phyloP scores from a whole-genome alignment of 2,797 vertebrate genomes.

The Trachops cirrhosus region DNA sequence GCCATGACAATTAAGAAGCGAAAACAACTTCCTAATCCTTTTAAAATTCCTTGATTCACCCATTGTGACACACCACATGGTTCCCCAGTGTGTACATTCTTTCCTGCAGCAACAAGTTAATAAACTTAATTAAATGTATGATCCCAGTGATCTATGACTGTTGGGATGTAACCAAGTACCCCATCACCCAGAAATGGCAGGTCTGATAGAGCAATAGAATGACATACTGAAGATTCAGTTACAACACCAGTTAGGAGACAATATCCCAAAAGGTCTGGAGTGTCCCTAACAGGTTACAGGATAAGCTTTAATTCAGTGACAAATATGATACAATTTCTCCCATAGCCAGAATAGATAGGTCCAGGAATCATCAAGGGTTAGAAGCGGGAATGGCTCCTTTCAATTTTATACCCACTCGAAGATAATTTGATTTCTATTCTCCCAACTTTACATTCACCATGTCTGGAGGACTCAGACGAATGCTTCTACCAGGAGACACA shows the following conservation, averaged over 20 bases:
- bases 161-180: background rate
- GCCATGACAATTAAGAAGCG: background rate
- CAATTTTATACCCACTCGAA: background rate
- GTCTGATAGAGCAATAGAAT: background rate
- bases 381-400: background rate
- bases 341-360: background rate
- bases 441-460: background rate
- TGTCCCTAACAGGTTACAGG: background rate
- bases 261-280: background rate
- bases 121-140: background rate
- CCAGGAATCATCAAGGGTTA: background rate
- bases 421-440: background rate
- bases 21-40: background rate
- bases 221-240: background rate
- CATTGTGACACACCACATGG: background rate
- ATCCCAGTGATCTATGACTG: background rate
- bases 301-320: background rate
- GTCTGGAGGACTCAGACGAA: background rate
- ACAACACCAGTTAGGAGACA: background rate
- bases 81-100: background rate
- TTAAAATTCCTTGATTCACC: background rate
- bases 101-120: background rate
- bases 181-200: background rate
- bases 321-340: background rate
- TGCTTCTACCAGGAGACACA: background rate